Conservation (phyloP, 1,140 invertebrate species). For the Platorchestia sp. region DNA sequence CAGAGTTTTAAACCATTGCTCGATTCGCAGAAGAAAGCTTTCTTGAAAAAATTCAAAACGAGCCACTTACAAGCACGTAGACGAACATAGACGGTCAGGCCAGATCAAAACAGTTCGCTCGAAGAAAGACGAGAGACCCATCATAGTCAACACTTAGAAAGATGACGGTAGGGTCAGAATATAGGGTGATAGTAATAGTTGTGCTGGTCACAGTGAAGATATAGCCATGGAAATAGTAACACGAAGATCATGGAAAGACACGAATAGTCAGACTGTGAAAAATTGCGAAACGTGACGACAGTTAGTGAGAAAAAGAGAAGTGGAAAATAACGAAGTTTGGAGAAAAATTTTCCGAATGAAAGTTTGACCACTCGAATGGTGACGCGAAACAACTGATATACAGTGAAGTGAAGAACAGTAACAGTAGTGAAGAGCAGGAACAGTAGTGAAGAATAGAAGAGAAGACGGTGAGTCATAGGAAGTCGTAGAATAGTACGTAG, state of each 20-base stretch:
- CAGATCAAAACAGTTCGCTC: neutral
- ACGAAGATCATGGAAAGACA: neutral
- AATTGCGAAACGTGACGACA: neutral
- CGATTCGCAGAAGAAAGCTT: neutral
- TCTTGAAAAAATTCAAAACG: neutral
- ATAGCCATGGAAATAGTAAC: slow-evolving; percentile 1
- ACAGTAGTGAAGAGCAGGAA: neutral
- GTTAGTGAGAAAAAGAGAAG: neutral
- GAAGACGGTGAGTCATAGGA: neutral
- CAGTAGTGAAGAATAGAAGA: neutral
- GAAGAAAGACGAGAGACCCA: neutral
- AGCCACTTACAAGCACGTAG: neutral
- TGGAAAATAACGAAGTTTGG: neutral
- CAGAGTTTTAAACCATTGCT: neutral
- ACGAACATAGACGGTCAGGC: neutral
- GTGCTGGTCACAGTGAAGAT: neutral
- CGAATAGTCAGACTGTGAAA: neutral
- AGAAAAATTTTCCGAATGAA: neutral
- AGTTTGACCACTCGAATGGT: neutral
- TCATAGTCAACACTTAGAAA: neutral
- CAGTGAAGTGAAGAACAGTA: neutral
- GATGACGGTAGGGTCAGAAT: neutral
- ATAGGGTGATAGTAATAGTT: neutral
- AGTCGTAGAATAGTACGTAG: slow-evolving; percentile 3
- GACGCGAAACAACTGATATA: neutral